Evolutionary conservation across 2,888 invertebrate species (phyloP), one percentile per base, ranked within the genome.

Genomic region (Anoplius nigerrimus): DNA sequence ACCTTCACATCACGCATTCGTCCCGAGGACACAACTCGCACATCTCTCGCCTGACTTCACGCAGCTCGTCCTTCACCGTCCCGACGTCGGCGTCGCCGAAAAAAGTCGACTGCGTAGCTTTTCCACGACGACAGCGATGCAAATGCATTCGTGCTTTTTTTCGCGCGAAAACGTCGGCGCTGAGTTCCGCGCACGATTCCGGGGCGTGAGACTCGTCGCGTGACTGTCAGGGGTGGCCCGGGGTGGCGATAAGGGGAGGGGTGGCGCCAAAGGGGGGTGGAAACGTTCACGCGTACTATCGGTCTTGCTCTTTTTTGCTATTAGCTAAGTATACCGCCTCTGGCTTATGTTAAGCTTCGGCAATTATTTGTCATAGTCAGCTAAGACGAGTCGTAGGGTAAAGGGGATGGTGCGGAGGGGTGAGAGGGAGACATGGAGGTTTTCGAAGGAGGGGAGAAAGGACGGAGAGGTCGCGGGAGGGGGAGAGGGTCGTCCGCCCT

Each of bases 281-380:
- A 59, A 21, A 42, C 34, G 20, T 13, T 13, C 4, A 56, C 56
- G 42, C 56, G 20, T 42, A 56, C 56, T 56, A 21, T 58, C 57
- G 43, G 16, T 48, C 48, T 48, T 16, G 43, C 24, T 58, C 46
- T 58, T 58, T 58, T 85, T 86, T 84, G 84, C 83, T 85, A 86
- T 86, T 86, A 86, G 86, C 86, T 85, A 86, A 86, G 86, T 86
- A 85, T 84, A 83, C 82, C 79, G 82, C 79, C 79, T 85, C 86
- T 86, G 86, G 86, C 83, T 86, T 85, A 84, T 84, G 86, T 86
- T 86, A 84, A 85, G 85, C 84, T 83, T 82, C 81, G 82, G 82
- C 84, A 86, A 86, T 86, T 86, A 85, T 86, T 86, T 86, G 82
- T 85, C 86, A 86, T 82, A 82, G 84, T 84, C 85, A 82, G 75